Conservation (phyloP, 2,113 vertebrate genomes). For the Ptilorrhoa leucosticta region DNA sequence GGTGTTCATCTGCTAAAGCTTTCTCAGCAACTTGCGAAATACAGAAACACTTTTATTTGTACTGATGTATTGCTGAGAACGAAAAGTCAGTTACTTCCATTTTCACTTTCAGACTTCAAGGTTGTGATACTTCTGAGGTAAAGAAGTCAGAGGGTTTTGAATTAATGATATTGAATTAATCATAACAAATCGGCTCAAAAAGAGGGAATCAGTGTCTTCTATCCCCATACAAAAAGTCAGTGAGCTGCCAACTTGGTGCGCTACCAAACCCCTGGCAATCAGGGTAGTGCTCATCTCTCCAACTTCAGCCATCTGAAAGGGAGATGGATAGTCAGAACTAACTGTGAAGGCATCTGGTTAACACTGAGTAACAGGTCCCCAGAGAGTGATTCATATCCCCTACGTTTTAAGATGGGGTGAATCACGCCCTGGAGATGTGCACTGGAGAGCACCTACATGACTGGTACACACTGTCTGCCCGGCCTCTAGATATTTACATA, state of each 20-base stretch:
- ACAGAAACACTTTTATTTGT: background rate
- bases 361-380: background rate
- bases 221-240: background rate
- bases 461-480: background rate
- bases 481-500: background rate
- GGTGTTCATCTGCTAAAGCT: background rate
- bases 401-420: background rate
- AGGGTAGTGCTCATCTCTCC: background rate
- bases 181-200: background rate
- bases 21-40: background rate
- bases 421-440: background rate
- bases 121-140: background rate
- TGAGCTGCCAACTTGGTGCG: background rate
- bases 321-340: background rate
- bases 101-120: background rate
- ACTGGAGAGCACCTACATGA: background rate
- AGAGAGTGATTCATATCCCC: background rate
- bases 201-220: background rate
- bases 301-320: background rate
- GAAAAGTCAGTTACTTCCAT: background rate
- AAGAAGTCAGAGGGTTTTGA: background rate
- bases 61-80: background rate
- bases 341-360: background rate
- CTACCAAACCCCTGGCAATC: background rate
- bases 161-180: background rate